phyloP scores from a whole-genome alignment of 2,113 vertebrate genomes.

The Pan paniscus region DNA sequence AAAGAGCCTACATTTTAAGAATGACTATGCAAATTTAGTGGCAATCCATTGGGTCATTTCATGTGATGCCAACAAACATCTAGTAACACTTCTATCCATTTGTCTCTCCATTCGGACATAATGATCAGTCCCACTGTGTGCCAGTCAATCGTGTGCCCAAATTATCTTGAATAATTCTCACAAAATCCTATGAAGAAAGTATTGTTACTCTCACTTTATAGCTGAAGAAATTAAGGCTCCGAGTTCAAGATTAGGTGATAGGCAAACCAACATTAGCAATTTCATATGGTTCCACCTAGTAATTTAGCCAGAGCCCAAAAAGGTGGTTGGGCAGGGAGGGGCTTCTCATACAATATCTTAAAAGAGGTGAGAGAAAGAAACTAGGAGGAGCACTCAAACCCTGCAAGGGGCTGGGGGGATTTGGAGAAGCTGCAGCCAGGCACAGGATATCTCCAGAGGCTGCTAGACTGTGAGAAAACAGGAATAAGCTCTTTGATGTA shows the following conservation, averaged over 20 bases:
- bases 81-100: background rate
- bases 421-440: background rate
- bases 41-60: background rate
- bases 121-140: background rate
- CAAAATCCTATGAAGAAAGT: background rate
- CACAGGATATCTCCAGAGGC: background rate
- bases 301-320: background rate
- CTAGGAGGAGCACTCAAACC: background rate
- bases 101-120: background rate
- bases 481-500: background rate
- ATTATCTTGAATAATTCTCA: background rate
- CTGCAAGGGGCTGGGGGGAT: background rate
- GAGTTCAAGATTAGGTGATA: background rate
- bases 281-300: background rate
- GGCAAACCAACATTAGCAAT: background rate
- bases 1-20: background rate
- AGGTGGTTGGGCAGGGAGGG: accelerated
- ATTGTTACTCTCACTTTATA: background rate
- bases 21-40: background rate
- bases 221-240: background rate
- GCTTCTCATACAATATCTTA: background rate
- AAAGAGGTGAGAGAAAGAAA: background rate
- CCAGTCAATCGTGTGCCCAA: background rate
- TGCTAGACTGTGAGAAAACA: background rate
- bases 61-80: background rate